Evolutionary conservation across 1,140 invertebrate species (phyloP), one percentile per base, ranked within the genome.

Genomic region (Ips typographus): DNA sequence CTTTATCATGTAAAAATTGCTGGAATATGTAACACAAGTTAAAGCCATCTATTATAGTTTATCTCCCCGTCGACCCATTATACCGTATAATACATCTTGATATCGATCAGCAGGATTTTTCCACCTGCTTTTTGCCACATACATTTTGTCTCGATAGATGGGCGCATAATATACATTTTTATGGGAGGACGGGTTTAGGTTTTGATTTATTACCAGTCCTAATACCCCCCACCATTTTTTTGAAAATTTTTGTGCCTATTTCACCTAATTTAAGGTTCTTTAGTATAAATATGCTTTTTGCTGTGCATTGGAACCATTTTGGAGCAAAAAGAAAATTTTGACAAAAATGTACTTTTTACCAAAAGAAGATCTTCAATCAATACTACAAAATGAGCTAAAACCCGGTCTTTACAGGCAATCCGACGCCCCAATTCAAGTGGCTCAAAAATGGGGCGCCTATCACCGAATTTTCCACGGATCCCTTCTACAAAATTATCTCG

Each of bases 371-470:
- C n/a, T n/a, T n/a, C n/a, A n/a, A n/a, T n/a, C n/a, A n/a, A n/a
- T n/a, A n/a, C n/a, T n/a, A n/a, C n/a, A n/a, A n/a, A n/a, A n/a
- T n/a, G n/a, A n/a, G n/a, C n/a, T n/a, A n/a, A n/a, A n/a, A n/a
- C n/a, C n/a, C 44, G 6, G 44, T 22, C 22, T 22, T 82, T 83
- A 1, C 83, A 94, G 94, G 93, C 72, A 89, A 90, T 80, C 94
- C 94, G 5, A 89, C 91, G 76, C 94, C 94, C 3, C 89, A 90
- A 80, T 96, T 95, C 81, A 87, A 89, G 77, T 97, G 94, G 94
- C 83, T 94, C 60, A 95, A 94, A 82, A 92, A 97, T 79, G 91
- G 91, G 3, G 75, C 85, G 53, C 86, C 89, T 44, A 80, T 94
- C 57, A 89, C 87, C 44, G 89, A 90, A 74, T 91, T 90, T 75